phyloP scores from a whole-genome alignment of 2,113 vertebrate genomes.

The Sander vitreus region DNA sequence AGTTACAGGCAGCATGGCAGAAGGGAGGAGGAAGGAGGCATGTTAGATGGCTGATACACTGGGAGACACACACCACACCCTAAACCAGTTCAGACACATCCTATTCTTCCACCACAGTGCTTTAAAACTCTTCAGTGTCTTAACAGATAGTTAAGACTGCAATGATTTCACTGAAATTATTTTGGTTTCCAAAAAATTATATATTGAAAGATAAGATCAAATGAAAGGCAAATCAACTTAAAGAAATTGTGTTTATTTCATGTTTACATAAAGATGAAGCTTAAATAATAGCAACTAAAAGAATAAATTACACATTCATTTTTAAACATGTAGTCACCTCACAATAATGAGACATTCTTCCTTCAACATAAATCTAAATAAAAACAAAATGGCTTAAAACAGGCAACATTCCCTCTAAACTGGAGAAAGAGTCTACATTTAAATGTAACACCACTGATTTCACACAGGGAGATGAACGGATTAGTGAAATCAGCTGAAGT shows the following conservation, averaged over 20 bases:
- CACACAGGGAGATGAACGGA: neutral
- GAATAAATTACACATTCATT: constrained; percentile 50
- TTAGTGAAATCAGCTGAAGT: neutral
- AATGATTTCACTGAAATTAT: neutral
- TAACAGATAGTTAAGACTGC: neutral
- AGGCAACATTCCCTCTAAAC: neutral
- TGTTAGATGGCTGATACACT: neutral
- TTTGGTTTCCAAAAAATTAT: neutral
- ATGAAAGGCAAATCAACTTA: constrained; percentile 64
- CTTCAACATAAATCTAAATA: neutral
- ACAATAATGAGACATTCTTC: neutral
- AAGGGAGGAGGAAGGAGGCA: constrained; percentile 25
- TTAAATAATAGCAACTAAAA: constrained; percentile 56
- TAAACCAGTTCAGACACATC: constrained; percentile 40
- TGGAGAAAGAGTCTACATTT: neutral
- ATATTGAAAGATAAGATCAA: constrained; percentile 43
- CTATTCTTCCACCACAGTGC: neutral
- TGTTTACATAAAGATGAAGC: constrained; percentile 46
- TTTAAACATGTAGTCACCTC: neutral
- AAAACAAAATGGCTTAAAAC: constrained; percentile 1
- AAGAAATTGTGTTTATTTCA: constrained; percentile 74
- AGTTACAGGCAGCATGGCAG: constrained; percentile 36
- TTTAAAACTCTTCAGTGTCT: neutral
- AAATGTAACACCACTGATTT: neutral
- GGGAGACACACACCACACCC: neutral